Evolutionary conservation across 2,888 invertebrate genomes (phyloP).

Genomic region (Steromphala cineraria): DNA sequence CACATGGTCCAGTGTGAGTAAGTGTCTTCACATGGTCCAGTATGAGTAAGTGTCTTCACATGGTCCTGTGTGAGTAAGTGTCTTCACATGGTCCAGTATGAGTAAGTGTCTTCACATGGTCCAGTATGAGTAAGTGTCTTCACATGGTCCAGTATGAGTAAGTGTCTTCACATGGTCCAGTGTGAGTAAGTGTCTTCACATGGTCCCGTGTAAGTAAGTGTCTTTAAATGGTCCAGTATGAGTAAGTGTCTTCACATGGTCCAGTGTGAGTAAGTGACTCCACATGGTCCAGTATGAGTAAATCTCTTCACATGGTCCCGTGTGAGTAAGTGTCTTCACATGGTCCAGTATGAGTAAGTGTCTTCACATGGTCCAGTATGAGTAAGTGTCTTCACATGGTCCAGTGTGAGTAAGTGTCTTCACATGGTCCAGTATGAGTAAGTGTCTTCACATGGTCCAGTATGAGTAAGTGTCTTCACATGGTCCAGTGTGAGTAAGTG

Average conservation of each 20-base stretch:
- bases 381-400: not conserved
- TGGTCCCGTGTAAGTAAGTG: not conserved
- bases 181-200: too few species aligned
- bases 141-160: not conserved
- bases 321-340: too few species aligned
- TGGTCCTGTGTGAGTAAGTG: slow-evolving; percentile 24
- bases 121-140: not conserved
- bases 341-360: not conserved
- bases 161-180: not conserved
- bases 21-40: not conserved
- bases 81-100: not conserved
- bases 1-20: not conserved
- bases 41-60: too few species aligned
- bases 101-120: too few species aligned
- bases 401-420: too few species aligned
- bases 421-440: not conserved
- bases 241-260: too few species aligned
- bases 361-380: not conserved
- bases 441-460: not conserved
- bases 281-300: not conserved
- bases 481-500: not conserved
- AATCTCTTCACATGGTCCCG: not conserved
- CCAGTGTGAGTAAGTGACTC: too few species aligned
- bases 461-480: too few species aligned
- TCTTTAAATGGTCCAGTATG: too few species aligned